A percentile compares a stretch with the other conserved stretches of the same genome.
Conservation (phyloP, 2,888 invertebrate species). For the Scelioninae gen. 1 region DNA sequence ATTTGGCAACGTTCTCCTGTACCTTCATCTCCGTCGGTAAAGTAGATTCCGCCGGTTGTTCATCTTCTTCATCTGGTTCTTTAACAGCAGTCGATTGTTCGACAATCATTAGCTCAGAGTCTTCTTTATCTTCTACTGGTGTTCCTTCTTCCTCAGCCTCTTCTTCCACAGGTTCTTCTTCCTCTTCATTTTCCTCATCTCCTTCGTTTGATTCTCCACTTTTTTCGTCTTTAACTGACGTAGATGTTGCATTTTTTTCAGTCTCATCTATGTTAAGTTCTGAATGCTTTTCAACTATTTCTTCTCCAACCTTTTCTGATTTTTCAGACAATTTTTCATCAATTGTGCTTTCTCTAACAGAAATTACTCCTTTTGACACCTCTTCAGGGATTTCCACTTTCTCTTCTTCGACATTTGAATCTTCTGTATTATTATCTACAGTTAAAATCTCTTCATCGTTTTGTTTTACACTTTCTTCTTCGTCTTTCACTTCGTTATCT, state of each 20-base stretch:
- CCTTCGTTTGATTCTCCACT: background rate
- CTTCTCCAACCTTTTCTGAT: constrained; percentile 46
- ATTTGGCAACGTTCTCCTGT: constrained; percentile 81
- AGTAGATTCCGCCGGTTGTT: constrained; percentile 76
- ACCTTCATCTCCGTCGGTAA: constrained; percentile 79
- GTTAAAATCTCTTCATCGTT: background rate
- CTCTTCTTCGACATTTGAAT: constrained; percentile 35
- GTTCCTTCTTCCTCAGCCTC: constrained; percentile 23
- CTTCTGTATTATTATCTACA: constrained; percentile 8
- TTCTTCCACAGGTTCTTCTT: constrained; percentile 15
- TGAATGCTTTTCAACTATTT: constrained; percentile 53
- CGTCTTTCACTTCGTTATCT: constrained; percentile 15
- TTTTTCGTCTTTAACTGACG: constrained; percentile 40
- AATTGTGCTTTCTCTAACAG: background rate
- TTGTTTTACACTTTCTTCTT: constrained; percentile 20
- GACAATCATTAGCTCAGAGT: constrained; percentile 78
- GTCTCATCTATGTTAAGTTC: constrained; percentile 66
- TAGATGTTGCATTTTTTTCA: constrained; percentile 39
- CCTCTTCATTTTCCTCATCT: constrained; percentile 36
- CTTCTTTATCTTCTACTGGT: constrained; percentile 52
- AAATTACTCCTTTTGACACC: background rate
- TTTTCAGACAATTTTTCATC: constrained; percentile 16
- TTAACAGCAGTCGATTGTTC: constrained; percentile 79
- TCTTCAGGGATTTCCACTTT: constrained; percentile 49
- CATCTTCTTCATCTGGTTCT: constrained; percentile 79